These are phyloP conservation scores for Heliothis subflexa DNA, from an alignment of 1,140 invertebrate species.

Conservation along the genomic window DNA sequence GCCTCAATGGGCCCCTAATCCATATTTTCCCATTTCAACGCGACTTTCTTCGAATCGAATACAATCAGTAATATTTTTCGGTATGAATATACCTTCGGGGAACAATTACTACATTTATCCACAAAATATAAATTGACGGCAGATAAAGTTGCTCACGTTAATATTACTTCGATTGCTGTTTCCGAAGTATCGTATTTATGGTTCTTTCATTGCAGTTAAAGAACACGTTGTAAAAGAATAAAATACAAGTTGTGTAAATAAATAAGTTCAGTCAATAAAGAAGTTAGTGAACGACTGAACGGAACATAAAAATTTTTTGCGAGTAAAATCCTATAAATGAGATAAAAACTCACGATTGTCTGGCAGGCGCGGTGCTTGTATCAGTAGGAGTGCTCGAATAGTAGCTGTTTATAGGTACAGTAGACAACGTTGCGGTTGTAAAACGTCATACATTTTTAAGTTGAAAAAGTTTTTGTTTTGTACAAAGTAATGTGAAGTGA, in stretches of 20 bases:
- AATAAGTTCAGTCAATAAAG: conserved; percentile 34
- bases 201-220: neutral
- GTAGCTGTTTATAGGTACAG: conserved; percentile 23
- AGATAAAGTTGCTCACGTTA: neutral
- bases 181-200: neutral
- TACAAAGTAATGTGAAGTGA: conserved; percentile 27
- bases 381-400: neutral
- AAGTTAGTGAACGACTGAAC: conserved; percentile 16
- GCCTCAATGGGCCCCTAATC: conserved; percentile 15
- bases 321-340: conserved; percentile 1
- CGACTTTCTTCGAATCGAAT: conserved; percentile 5
- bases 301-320: neutral
- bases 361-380: neutral
- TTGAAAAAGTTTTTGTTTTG: conserved; percentile 18
- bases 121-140: conserved; percentile 1
- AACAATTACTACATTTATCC: conserved; percentile 16
- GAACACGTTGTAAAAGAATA: conserved; percentile 12
- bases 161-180: conserved; percentile 7
- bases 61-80: conserved; percentile 28
- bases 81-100: neutral
- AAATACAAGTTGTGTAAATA: conserved; percentile 14
- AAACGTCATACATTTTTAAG: conserved; percentile 34
- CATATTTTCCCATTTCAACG: conserved; percentile 25
- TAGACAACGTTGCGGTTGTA: conserved; percentile 23
- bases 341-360: neutral